Evolutionary conservation across 2,888 invertebrate genomes (phyloP), one percentile per base, ranked within the genome.

Genomic region (Dexiosoma caninum): DNA sequence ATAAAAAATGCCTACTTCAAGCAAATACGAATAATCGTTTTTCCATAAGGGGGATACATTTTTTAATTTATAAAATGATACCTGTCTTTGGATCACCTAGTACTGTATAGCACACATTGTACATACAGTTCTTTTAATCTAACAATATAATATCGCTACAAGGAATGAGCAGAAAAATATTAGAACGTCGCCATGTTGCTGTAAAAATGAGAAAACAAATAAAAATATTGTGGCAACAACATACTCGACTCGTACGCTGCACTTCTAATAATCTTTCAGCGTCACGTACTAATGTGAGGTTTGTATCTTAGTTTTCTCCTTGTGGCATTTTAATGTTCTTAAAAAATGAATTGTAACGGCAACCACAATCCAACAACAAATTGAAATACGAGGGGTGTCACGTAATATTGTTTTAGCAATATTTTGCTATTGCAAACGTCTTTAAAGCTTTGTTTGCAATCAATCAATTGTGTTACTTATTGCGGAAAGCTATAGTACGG

Each of bases 231-330:
- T 67, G 49, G 74, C 67, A 78, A 32, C 19, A 71, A 51, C 19
- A 35, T 35, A 23, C 9, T 46, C 37, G 14, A 37, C 9, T 46
- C 37, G 14, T 40, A 40, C 16, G 30, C 40, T 49, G 27, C 23
- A 27, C 55, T 81, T 84, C 76, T 81, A 81, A 82, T 84, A 84
- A 76, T 77, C 77, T 79, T 66, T 21, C 83, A 85, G 86, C 85
- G 84, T 88, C 88, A 88, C 88, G 88, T 88, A 88, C 86, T 88
- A 87, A 87, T 88, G 87, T 85, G 85, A 85, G 86, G 87, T 86
- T 87, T 88, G 86, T 87, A 86, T 88, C 88, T 88, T 88, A 85
- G 88, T 88, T 88, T 86, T 86, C 85, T 77, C 85, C 86, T 84
- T 83, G 85, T 88, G 87, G 88, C 86, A 87, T 87, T 87, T 88